Base-by-base conservation (phyloP, 2,888 invertebrate genomes). In the Spatulosminthurus flaviceps region DNA sequence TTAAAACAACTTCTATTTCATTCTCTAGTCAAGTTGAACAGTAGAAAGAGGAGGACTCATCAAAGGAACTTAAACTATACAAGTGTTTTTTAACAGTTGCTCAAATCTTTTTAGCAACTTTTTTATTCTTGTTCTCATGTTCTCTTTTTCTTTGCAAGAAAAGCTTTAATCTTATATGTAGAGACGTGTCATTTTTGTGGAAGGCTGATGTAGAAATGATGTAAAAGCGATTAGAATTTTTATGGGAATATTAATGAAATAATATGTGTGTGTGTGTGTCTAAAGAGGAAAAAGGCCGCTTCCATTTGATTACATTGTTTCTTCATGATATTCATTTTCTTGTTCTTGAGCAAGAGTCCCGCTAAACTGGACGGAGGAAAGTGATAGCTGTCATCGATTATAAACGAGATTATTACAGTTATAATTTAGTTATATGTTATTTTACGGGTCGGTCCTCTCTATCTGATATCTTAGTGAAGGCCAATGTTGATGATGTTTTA, bases 1-100 rank as follows among this genome's bases (percentile, higher is more conserved):
- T 64, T 41, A 75, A 60, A 75, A 64, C 75, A 29, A 64, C 75
- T 75, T 51, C 41, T 34, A 34, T 34, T 41, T 41, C 9, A 41
- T 41, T 13, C 7, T 19, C 61, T 22, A 19, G 7, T 7, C 61
- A 21, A 9, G n/a, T n/a, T n/a, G n/a, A n/a, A n/a, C 60, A 21
- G 19, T 60, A 16, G 4, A 60, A 2, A 2, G 60, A 60, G 16
- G 60, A 21, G 2, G 21, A 64, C n/a, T 26, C 64, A 22, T 26
- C 22, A 64, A 21, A 61, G 22, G 19, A 21, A 21, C n/a, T n/a
- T n/a, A n/a, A n/a, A n/a, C n/a, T n/a, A n/a, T n/a, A n/a, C n/a
- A n/a, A n/a, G n/a, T n/a, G n/a, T n/a, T n/a, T n/a, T n/a, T n/a
- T n/a, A n/a, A n/a, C 21, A 64, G 1, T 64, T 24, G 26, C 22